Conservation (phyloP, 2,797 vertebrate species). For the Brachymystax lenok region DNA sequence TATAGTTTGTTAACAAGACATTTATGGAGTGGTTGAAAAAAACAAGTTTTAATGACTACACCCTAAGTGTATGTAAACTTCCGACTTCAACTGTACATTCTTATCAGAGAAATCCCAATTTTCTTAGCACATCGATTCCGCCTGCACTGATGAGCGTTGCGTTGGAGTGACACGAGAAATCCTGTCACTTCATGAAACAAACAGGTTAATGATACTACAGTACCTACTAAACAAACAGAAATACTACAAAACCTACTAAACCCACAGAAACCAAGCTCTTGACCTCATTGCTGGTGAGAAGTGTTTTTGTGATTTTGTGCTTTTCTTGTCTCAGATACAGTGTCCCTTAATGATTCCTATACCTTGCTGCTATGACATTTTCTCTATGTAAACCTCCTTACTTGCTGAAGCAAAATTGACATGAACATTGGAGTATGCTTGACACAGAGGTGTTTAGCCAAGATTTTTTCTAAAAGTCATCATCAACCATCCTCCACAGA, state of each 20-base stretch:
- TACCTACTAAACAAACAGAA: constrained; percentile 3
- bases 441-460: constrained; percentile 9
- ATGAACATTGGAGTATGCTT: constrained; percentile 58
- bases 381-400: constrained; percentile 70
- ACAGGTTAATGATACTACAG: neutral
- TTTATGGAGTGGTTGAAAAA: no score
- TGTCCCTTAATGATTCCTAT: constrained; percentile 70
- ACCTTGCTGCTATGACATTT: constrained; percentile 76
- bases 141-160: no score
- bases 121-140: no score
- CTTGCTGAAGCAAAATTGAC: constrained; percentile 70
- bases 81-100: neutral
- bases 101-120: neutral
- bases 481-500: neutral
- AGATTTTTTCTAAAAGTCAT: neutral
- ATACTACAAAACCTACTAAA: constrained; percentile 60
- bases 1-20: no score
- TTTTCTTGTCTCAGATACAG: constrained; percentile 60
- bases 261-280: constrained; percentile 36
- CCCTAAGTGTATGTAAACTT: no score
- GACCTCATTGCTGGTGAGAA: constrained; percentile 49
- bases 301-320: constrained; percentile 61
- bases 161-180: neutral
- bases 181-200: neutral
- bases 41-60: no score